Base-by-base conservation (phyloP, 2,113 vertebrate species). In the Cyanoliseus patagonus region DNA sequence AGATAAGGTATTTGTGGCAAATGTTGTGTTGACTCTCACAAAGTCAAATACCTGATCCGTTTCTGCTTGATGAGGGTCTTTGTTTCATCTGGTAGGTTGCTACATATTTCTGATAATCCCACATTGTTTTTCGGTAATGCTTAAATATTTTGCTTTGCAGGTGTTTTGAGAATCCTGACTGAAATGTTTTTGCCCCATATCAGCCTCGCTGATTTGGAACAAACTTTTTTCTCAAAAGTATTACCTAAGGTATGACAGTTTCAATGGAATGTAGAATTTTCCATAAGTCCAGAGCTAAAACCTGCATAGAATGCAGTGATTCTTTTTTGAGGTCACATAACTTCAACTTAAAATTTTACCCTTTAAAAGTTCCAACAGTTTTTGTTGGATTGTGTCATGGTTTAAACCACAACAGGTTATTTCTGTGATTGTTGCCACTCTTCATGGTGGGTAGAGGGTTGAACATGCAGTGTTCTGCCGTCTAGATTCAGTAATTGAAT, bases 121-220 rank as follows among this genome's bases (percentile, higher is more conserved):
- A 5, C 13, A 1, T 39, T 55, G 10, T 4, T 49, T 87, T 95
- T 57, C 74, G 74, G 11, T 64, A 81, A 90, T 17, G 5, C 47
- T 76, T 62, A 69, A 47, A 57, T 88, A 35, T 73, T 95, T 97
- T 96, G 27, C 75, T 94, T 97, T 94, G 31, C 95, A 99, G 99
- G 98, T 97, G 97, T 99, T 90, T 92, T 99, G 91, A 99, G 98
- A 97, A 98, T 98, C 85, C 98, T 99, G 74, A 98, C 98, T 63
- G 98, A 99, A 86, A 98, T 98, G 98, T 99, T 99, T 98, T 98
- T 99, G 78, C 99, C 99, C 35, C 99, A 99, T 81, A 98, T 99
- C 72, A 97, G 94, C 91, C 91, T 98, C 27, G 83, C 97, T 93
- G 98, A 99, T 44, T 59, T 99, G 84, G 99, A 99, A 91, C 92